Evolutionary conservation across 2,797 vertebrate genomes (phyloP).

Genomic region (Halcyon badia): DNA sequence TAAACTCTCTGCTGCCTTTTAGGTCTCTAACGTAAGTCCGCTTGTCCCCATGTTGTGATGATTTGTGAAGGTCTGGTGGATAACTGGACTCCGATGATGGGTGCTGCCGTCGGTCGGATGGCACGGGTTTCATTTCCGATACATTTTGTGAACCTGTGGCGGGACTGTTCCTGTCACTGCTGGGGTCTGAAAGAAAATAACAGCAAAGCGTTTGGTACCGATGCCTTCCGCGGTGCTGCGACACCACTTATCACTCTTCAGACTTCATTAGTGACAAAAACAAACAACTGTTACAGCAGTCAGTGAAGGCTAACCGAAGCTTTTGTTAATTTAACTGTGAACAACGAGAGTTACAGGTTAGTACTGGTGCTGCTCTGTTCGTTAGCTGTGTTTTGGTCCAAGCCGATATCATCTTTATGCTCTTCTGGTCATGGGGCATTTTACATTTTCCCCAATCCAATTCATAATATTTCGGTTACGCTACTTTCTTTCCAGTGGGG

Average conservation of each 20-base stretch:
- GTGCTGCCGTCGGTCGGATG: slow-evolving; percentile 85
- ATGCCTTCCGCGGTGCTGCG: background rate
- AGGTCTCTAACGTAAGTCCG: slow-evolving; percentile 84
- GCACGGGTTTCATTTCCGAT: slow-evolving; percentile 91
- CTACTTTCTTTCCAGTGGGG: slow-evolving; percentile 8
- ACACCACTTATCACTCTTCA: slow-evolving; percentile 70
- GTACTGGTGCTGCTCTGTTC: slow-evolving; percentile 58
- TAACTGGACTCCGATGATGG: slow-evolving; percentile 89
- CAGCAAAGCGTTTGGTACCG: slow-evolving; percentile 77
- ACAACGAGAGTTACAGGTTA: slow-evolving; percentile 66
- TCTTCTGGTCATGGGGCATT: slow-evolving; percentile 35
- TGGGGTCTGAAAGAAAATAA: slow-evolving; percentile 91
- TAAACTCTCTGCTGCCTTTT: slow-evolving; percentile 86
- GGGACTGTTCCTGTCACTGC: slow-evolving; percentile 88
- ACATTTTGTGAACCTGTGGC: slow-evolving; percentile 93
- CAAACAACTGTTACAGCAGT: slow-evolving; percentile 80
- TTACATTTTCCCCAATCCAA: slow-evolving; percentile 45
- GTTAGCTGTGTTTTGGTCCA: slow-evolving; percentile 40
- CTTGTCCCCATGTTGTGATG: slow-evolving; percentile 91
- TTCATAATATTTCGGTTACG: background rate
- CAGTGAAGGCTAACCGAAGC: slow-evolving; percentile 74
- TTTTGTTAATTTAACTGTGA: slow-evolving; percentile 74
- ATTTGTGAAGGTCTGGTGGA: slow-evolving; percentile 90
- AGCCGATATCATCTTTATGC: slow-evolving; percentile 35
- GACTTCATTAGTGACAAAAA: slow-evolving; percentile 81